phyloP scores from a whole-genome alignment of 2,888 invertebrate genomes.

The Dynastes tityus region DNA sequence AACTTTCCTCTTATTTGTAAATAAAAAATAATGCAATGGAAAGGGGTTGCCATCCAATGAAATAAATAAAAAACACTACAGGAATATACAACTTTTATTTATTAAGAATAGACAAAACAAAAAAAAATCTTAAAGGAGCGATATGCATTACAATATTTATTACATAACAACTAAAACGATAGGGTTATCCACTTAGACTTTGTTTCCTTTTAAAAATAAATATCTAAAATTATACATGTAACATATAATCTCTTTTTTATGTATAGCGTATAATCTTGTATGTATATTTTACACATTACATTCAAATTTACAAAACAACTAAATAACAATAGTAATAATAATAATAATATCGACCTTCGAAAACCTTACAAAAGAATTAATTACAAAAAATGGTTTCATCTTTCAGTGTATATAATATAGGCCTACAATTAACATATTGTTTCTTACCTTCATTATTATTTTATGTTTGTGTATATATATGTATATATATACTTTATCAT shows the following conservation, averaged over 20 bases:
- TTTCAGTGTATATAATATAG: slow-evolving; percentile 67
- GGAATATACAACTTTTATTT: slow-evolving; percentile 52
- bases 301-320: slow-evolving; percentile 34
- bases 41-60: background rate
- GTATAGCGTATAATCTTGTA: background rate
- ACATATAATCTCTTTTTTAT: slow-evolving; percentile 10
- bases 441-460: slow-evolving; percentile 18
- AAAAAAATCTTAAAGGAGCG: slow-evolving; percentile 29
- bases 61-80: slow-evolving; percentile 38
- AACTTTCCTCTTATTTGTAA: too few species aligned
- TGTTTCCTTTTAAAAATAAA: slow-evolving; percentile 41
- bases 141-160: slow-evolving; percentile 28
- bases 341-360: background rate
- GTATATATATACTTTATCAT: slow-evolving; percentile 11
- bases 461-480: background rate
- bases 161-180: slow-evolving; percentile 27
- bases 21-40: too few species aligned
- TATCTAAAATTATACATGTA: slow-evolving; percentile 37
- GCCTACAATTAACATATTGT: slow-evolving; percentile 66
- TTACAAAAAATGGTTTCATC: slow-evolving; percentile 18
- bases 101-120: slow-evolving; percentile 51
- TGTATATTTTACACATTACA: slow-evolving; percentile 29
- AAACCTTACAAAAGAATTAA: slow-evolving; percentile 23
- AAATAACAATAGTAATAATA: too few species aligned
- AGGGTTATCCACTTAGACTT: background rate